Base-by-base conservation (phyloP, 2,888 invertebrate genomes). In the Cephonodes hylas region DNA sequence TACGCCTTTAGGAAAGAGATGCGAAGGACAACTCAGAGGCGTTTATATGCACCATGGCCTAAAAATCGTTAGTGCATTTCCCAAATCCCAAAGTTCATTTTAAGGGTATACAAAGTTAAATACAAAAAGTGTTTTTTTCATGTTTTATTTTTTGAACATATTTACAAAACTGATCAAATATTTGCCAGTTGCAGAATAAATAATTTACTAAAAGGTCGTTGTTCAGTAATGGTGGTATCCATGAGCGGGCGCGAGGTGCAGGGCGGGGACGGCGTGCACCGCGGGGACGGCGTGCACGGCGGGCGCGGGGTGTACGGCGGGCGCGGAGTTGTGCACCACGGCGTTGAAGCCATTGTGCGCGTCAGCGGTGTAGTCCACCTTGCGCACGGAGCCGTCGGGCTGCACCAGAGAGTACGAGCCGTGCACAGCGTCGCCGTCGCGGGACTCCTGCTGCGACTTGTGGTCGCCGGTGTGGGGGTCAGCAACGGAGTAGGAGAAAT, bases 381-480 rank as follows among this genome's bases (percentile, higher is more conserved):
- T 91, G 70, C 93, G 91, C 58, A 90, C 84, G 71, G 92, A 91
- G 68, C 93, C 93, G 67, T 93, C 93, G 60, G 93, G 92, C 77
- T 93, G 93, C 59, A 93, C 86, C 61, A 93, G 81, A 2, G 90
- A 88, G 83, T 93, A 93, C 72, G 74, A 81, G 18, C 93, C 93
- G 69, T 93, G 92, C 22, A 93, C 93, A 20, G 80, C 85, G 74
- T 93, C 93, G 31, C 93, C 93, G 67, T 93, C 93, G 69, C 91
- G 87, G 68, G 78, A 79, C 80, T 93, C 93, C 70, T 93, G 91
- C 80, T 93, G 93, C 13, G 86, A 82, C 80, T 93, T 93, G 78
- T 90, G 86, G 84, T 93, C 93, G 44, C 93, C 93, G 68, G 93
- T 93, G 81, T 93, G 93, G 7, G 91, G 91, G 77, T 93, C 93